Evolutionary conservation across 2,888 invertebrate genomes (phyloP), one percentile per base, ranked within the genome.

Genomic region (Pardosa pseudoannulata): DNA sequence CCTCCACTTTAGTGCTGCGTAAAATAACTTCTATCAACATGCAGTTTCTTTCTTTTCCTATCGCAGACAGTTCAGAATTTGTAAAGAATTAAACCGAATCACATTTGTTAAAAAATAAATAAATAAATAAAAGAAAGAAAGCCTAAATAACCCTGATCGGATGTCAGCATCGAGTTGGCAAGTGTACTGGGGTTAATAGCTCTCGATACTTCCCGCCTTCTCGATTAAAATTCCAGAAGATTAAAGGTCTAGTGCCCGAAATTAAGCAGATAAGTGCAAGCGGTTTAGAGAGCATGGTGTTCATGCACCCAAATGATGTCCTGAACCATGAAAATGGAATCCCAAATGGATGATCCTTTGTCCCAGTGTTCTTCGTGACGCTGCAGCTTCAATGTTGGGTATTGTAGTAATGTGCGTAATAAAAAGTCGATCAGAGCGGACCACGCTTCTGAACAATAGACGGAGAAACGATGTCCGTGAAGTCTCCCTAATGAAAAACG

Each of bases 401-500:
- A 78, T 62, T 70, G 56, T 50, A 71, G 79, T 79, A 79, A 78
- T 68, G 68, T 50, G 23, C 50, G 23, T 73, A 67, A 82, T 75
- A 75, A 82, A 75, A 82, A 70, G 56, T 75, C 74, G 75, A 71
- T 82, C 82, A 75, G 41, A 68, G 31, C 19, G 29, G 39, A 70
- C 36, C 56, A 62, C 56, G 70, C 27, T 31, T 62, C 29, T n/a
- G 81, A 81, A 81, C 81, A 81, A 81, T 80, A 65, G 80, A 6
- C 67, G 39, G 27, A 28, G 68, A 32, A 65, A 65, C 64, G 28
- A 65, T 31, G 41, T 16, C 56, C 39, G 39, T 39, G 62, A 62
- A 70, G 75, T 28, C 56, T 41, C 19, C 23, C 29, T 82, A 82
- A 82, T 82, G 82, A 82, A 75, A 82, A 75, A 75, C 82, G 68